Percentiles rank a stretch among this genome's conserved stretches.
phyloP scores from a whole-genome alignment of 2,888 invertebrate species.

The Synergus gifuensis region DNA sequence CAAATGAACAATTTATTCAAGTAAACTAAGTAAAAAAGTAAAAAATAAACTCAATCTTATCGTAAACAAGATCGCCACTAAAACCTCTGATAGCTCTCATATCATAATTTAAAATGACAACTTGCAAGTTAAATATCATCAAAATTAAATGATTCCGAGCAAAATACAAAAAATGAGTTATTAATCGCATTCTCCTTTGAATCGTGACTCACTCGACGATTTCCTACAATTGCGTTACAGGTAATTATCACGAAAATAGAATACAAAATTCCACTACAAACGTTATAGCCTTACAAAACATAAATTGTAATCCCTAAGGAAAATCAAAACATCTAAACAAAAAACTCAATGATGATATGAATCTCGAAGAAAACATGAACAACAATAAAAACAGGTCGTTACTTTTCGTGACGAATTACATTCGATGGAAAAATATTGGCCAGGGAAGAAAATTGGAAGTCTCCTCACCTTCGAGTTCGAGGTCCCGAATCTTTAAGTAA shows the following conservation, averaged over 20 bases:
- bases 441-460: slow-evolving; percentile 1
- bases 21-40: neutral
- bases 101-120: neutral
- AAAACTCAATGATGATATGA: neutral
- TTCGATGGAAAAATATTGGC: neutral
- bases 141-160: neutral
- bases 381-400: slow-evolving; percentile 3
- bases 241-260: slow-evolving; percentile 12
- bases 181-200: slow-evolving; percentile 2
- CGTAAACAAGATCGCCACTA: neutral
- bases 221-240: slow-evolving; percentile 31
- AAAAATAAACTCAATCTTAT: neutral
- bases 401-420: neutral
- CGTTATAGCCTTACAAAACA: neutral
- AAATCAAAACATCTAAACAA: neutral
- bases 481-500: slow-evolving; percentile 20
- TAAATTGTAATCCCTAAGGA: neutral
- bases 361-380: neutral
- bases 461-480: slow-evolving; percentile 34
- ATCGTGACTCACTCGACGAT: slow-evolving; percentile 19
- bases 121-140: too few relatives aligned
- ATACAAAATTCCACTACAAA: neutral
- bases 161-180: neutral
- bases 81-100: neutral
- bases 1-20: neutral